Evolutionary conservation across 2,113 vertebrate species (phyloP).

Genomic region (Dromiciops gliroides): DNA sequence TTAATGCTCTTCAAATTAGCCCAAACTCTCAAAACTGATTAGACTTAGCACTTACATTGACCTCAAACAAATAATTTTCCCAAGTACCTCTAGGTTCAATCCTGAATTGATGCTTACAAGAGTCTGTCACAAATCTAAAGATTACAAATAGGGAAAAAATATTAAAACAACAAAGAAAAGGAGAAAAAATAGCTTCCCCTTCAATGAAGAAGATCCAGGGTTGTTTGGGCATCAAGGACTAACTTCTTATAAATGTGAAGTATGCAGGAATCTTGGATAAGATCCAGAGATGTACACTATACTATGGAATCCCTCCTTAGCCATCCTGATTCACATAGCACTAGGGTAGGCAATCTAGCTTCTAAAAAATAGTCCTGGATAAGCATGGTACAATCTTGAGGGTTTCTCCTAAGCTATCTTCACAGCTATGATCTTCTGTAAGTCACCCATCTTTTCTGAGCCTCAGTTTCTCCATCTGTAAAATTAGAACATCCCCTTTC

Average conservation of each 20-base stretch:
- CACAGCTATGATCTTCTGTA: neutral
- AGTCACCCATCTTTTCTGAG: neutral
- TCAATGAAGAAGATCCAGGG: neutral
- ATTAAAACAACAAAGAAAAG: neutral
- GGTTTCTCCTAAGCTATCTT: neutral
- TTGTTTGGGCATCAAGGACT: neutral
- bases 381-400: neutral
- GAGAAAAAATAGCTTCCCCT: neutral
- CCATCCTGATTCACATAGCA: neutral
- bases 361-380: neutral
- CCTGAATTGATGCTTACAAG: neutral
- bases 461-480: neutral
- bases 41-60: neutral
- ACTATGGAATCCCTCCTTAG: neutral
- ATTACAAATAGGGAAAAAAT: neutral
- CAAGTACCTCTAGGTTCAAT: neutral
- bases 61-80: neutral
- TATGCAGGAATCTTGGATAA: neutral
- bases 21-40: neutral
- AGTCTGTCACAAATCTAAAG: neutral
- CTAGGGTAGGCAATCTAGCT: neutral
- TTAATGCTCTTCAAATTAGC: neutral
- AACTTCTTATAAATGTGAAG: neutral
- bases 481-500: neutral
- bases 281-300: neutral